These are phyloP conservation scores for Spicauda simplicius DNA, from an alignment of 2,888 invertebrate genomes.

Conservation along the genomic window DNA sequence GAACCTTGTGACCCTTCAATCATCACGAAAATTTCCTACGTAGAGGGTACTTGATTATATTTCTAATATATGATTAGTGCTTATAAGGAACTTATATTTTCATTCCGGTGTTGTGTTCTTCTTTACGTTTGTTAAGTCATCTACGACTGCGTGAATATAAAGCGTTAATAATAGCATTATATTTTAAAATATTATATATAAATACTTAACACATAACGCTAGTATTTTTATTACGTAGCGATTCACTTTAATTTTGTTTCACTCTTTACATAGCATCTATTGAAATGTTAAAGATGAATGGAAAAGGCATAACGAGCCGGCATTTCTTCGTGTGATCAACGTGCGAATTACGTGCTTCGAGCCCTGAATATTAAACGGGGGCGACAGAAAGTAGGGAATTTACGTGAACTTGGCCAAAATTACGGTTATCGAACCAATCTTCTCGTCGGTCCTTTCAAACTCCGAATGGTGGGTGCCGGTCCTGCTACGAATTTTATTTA, in stretches of 20 bases:
- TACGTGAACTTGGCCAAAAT: constrained; percentile 66
- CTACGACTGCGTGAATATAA: too few species aligned
- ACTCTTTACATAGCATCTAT: background rate
- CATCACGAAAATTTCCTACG: too few species aligned
- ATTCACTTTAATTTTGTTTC: background rate
- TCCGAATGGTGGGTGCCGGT: constrained; percentile 35
- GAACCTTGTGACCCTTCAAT: too few species aligned
- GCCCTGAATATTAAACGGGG: constrained; percentile 71
- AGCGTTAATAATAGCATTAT: too few species aligned
- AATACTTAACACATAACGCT: too few species aligned
- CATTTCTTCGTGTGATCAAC: constrained; percentile 69
- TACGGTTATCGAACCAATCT: constrained; percentile 69
- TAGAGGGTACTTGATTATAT: too few species aligned
- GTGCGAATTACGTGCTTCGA: constrained; percentile 72
- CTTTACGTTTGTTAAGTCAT: too few species aligned
- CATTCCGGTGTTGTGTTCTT: too few species aligned
- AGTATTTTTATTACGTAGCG: too few species aligned
- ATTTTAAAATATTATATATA: too few species aligned
- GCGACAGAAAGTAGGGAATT: constrained; percentile 60
- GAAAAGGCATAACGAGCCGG: constrained; percentile 71
- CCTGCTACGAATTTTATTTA: constrained; percentile 54
- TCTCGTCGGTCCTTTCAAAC: constrained; percentile 44
- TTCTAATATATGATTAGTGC: too few species aligned
- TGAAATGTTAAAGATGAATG: constrained; percentile 61
- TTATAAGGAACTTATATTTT: too few species aligned